Evolutionary conservation across 2,888 invertebrate genomes (phyloP).

Genomic region (Drosophila ezoana): DNA sequence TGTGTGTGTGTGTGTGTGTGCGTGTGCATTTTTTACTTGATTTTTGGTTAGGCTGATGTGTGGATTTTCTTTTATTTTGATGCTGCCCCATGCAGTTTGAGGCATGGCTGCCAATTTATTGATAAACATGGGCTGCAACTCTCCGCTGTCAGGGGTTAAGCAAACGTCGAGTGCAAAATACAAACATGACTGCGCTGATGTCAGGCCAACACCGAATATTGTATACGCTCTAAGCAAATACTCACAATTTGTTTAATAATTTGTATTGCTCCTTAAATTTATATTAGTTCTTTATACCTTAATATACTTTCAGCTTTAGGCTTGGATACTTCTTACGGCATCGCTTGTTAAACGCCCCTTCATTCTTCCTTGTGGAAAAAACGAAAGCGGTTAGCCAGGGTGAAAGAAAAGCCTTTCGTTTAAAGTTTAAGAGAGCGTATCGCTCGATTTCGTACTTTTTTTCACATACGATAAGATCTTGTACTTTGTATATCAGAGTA

Average conservation of each 20-base stretch:
- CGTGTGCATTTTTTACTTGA: constrained; percentile 29
- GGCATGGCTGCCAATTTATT: constrained; percentile 71
- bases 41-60: constrained; percentile 53
- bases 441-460: no score
- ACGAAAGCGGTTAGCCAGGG: no score
- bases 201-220: background rate
- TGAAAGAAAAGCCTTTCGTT: no score
- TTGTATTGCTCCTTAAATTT: no score
- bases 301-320: no score
- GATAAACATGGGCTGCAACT: constrained; percentile 60
- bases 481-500: no score
- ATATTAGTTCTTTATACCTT: no score
- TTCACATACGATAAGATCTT: no score
- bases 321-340: no score
- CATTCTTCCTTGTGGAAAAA: no score
- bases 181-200: background rate
- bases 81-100: constrained; percentile 51
- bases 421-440: no score
- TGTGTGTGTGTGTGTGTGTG: background rate
- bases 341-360: no score
- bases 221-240: constrained; percentile 5
- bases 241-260: background rate
- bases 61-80: constrained; percentile 36
- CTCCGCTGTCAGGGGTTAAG: constrained; percentile 43
- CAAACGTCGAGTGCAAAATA: constrained; percentile 30